Evolutionary conservation across 2,113 vertebrate species (phyloP).

Genomic region (Morone chrysops): DNA sequence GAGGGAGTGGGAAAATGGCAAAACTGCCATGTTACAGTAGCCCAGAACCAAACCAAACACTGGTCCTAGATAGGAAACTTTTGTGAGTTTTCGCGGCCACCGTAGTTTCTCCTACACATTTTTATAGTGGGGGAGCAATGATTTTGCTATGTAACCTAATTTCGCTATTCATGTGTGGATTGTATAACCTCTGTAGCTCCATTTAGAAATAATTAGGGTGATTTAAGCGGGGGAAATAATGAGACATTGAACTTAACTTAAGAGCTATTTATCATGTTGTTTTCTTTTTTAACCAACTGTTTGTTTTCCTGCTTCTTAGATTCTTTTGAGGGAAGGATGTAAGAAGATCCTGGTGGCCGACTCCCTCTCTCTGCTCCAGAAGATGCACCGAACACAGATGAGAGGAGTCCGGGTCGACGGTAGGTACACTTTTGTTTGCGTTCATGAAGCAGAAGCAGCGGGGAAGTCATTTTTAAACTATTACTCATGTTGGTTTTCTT

Average conservation of each 20-base stretch:
- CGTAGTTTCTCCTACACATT: too few relatives aligned
- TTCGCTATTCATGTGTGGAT: neutral
- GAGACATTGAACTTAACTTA: neutral
- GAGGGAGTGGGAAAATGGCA: too few relatives aligned
- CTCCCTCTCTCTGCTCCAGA: slow-evolving; percentile 94
- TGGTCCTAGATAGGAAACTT: too few relatives aligned
- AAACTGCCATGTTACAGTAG: too few relatives aligned
- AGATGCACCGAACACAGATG: slow-evolving; percentile 97
- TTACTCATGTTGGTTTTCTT: slow-evolving; percentile 46
- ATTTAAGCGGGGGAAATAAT: neutral
- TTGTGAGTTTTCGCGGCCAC: too few relatives aligned
- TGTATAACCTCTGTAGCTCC: neutral
- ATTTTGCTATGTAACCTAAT: too few relatives aligned
- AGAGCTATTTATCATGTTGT: neutral
- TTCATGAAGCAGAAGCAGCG: neutral
- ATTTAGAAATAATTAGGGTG: neutral
- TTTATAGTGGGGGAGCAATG: too few relatives aligned
- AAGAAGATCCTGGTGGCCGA: slow-evolving; percentile 99
- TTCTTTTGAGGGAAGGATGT: slow-evolving; percentile 95
- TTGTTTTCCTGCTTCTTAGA: slow-evolving; percentile 80
- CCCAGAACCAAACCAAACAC: too few relatives aligned
- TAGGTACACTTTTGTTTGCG: slow-evolving; percentile 62
- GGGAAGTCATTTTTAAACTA: slow-evolving; percentile 9
- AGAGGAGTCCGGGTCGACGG: slow-evolving; percentile 93
- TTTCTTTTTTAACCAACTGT: neutral